Base-by-base conservation (phyloP, 2,888 invertebrate genomes). In the Matsumyia berberina region DNA sequence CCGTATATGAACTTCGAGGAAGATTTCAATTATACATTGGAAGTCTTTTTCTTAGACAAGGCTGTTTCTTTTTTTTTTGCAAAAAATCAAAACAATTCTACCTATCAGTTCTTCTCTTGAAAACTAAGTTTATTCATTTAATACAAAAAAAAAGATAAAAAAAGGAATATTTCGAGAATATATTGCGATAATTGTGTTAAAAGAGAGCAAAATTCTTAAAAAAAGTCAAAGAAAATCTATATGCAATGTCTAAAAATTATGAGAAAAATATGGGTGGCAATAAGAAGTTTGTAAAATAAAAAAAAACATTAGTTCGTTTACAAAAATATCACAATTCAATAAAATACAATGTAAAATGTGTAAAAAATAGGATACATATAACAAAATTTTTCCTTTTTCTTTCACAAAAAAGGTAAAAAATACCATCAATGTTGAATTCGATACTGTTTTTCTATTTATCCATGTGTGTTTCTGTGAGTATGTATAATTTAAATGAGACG, bases 291-390 rank as follows among this genome's bases (percentile, higher is more conserved):
- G 53, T 67, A 31, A 62, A 72, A 37, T 58, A 35, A 37, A 58
- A 66, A 73, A 74, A 49, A 58, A 83, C 70, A 60, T 17, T 80
- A 73, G 53, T 80, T 69, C 49, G 72, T 80, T 67, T 69, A 82
- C 72, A 83, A 86, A 86, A 86, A 86, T 86, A 86, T 86, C 86
- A 86, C 86, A 86, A 86, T 86, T 86, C 67, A 78, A 78, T 78
- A 70, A 81, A 86, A 74, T 60, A 83, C 62, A 79, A 62, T 79
- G 35, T 64, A 49, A 72, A 58, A 58, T 60, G 35, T 69, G 49
- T 83, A 70, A 77, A 80, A 24, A 81, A 77, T 81, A 81, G 69
- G 70, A 81, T 62, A 49, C 31, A 57, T 49, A 29, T 62, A 58
- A 51, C 19, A 37, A 80, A 35, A 55, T 55, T 55, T 33, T 33